These are phyloP conservation scores for Orthosia incerta DNA, from an alignment of 2,888 invertebrate genomes.

Conservation along the genomic window DNA sequence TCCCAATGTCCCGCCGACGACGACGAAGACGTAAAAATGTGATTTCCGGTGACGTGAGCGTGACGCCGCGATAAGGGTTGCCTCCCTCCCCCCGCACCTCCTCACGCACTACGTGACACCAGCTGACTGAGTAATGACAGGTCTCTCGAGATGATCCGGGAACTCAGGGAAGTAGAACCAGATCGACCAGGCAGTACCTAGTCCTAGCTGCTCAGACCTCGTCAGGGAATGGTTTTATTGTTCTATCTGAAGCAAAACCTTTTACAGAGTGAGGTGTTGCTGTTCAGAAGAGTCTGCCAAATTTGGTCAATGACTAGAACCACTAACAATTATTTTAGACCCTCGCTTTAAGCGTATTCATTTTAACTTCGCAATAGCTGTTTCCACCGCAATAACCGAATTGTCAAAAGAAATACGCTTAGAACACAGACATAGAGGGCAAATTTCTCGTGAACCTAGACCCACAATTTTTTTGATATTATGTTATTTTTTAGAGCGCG, in stretches of 20 bases:
- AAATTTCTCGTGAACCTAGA: no score
- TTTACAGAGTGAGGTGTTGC: no score
- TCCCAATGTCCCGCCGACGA: constrained; percentile 41
- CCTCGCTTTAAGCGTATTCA: no score
- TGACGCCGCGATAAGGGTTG: constrained; percentile 63
- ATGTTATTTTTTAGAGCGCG: no score
- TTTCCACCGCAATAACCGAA: no score
- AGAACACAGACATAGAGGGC: no score
- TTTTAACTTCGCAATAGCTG: no score
- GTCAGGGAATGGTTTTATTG: neutral
- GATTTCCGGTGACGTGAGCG: constrained; percentile 67
- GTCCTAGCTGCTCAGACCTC: neutral
- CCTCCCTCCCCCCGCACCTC: neutral
- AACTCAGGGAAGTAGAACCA: neutral
- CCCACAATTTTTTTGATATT: no score
- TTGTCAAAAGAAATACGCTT: no score
- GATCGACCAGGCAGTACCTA: neutral
- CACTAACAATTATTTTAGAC: no score
- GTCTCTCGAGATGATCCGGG: neutral
- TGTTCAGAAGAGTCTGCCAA: no score
- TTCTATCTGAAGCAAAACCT: neutral
- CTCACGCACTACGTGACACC: constrained; percentile 2
- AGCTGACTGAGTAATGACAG: constrained; percentile 19
- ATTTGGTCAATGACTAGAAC: no score
- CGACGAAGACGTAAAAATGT: constrained; percentile 61